A percentile compares a stretch with the other conserved stretches of the same genome.
These are phyloP conservation scores for Siniperca undulata DNA, from an alignment of 2,797 vertebrate genomes.

Conservation along the genomic window DNA sequence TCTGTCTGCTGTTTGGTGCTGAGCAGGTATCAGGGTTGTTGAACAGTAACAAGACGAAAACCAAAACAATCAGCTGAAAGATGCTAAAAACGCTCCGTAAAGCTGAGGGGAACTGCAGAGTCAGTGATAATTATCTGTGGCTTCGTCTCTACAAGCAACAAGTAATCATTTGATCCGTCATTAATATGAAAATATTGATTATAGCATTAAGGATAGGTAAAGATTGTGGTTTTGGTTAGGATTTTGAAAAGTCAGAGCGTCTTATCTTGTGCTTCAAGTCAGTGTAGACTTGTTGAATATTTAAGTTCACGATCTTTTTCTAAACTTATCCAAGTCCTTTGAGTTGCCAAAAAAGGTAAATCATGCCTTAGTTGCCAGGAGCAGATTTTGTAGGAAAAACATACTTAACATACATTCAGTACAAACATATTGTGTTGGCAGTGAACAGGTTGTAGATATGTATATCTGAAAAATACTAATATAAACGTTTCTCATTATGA, in stretches of 20 bases:
- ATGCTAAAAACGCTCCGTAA: background rate
- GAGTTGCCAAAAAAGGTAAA: background rate
- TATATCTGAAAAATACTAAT: background rate
- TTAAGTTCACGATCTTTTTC: background rate
- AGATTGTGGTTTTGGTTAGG: conserved; percentile 1
- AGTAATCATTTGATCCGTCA: background rate
- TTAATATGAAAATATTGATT: background rate
- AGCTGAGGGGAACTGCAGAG: background rate
- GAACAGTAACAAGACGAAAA: background rate
- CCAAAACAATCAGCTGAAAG: background rate
- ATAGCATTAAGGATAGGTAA: background rate
- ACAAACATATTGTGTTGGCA: background rate
- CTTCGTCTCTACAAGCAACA: background rate
- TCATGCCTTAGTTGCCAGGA: background rate
- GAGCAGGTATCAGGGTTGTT: background rate
- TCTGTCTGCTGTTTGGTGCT: conserved; percentile 1
- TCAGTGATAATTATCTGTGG: background rate
- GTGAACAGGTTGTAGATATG: background rate
- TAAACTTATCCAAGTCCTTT: background rate
- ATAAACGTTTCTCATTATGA: background rate
- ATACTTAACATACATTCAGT: background rate
- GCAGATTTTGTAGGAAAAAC: background rate
- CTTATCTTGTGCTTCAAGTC: background rate
- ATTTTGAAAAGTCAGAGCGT: background rate
- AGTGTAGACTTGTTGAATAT: background rate